These are phyloP conservation scores for Manduca sexta DNA, from an alignment of 1,140 invertebrate genomes.

Conservation along the genomic window DNA sequence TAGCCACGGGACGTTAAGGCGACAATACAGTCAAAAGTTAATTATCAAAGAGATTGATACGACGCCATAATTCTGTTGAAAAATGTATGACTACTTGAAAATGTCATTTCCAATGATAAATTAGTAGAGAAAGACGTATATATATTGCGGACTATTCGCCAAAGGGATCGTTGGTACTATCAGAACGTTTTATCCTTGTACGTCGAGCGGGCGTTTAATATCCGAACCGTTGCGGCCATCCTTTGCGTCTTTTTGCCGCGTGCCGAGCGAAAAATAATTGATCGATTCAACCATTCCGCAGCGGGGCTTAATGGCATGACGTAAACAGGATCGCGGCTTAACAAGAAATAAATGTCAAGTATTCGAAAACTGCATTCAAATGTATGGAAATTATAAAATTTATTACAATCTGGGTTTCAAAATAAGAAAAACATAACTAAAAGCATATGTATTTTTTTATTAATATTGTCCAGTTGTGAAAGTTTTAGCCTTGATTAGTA, in stretches of 20 bases:
- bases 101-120: slow-evolving; percentile 18
- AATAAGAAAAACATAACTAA: no score
- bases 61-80: not conserved
- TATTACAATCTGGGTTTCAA: no score
- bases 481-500: no score
- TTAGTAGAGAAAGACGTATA: slow-evolving; percentile 46
- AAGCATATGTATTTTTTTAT: no score
- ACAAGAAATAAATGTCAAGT: not conserved
- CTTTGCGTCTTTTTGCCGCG: slow-evolving; percentile 47
- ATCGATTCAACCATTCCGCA: slow-evolving; percentile 42
- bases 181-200: slow-evolving; percentile 48
- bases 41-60: no score
- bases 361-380: no score
- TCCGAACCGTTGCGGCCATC: slow-evolving; percentile 39
- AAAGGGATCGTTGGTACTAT: slow-evolving; percentile 40
- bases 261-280: slow-evolving; percentile 60
- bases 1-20: no score
- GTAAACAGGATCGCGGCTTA: slow-evolving; percentile 28
- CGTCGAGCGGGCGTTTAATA: slow-evolving; percentile 59
- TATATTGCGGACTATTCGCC: slow-evolving; percentile 47
- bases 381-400: no score
- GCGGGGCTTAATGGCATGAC: slow-evolving; percentile 42
- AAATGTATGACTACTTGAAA: slow-evolving; percentile 1
- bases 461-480: no score
- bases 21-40: no score